phyloP scores from a whole-genome alignment of 2,888 invertebrate species.

The Nomada ruficornis region DNA sequence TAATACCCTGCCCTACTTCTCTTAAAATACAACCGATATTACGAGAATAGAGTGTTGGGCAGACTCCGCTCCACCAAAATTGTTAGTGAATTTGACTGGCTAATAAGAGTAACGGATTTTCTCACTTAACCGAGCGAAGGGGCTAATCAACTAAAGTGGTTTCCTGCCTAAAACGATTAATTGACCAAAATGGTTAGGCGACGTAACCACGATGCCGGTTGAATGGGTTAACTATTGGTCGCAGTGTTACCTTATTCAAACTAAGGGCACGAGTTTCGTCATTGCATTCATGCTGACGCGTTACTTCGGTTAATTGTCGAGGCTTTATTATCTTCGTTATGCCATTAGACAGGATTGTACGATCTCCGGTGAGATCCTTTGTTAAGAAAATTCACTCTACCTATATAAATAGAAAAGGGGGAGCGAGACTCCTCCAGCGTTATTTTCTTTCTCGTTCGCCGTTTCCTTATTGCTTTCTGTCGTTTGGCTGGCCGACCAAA shows the following conservation, averaged over 20 bases:
- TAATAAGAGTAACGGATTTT: constrained; percentile 48
- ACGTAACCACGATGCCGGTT: constrained; percentile 13
- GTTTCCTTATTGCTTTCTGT: too few species aligned
- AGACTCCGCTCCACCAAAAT: not conserved
- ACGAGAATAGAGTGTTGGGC: too few species aligned
- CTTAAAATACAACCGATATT: too few species aligned
- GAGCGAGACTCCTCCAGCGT: too few species aligned
- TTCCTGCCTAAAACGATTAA: constrained; percentile 47
- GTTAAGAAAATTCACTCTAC: not conserved
- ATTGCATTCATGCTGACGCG: not conserved
- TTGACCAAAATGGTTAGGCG: constrained; percentile 40
- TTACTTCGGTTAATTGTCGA: constrained; percentile 3
- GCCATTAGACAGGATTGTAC: not conserved
- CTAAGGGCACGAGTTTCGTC: not conserved
- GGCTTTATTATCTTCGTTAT: not conserved
- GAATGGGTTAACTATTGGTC: constrained; percentile 21
- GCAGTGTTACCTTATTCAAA: not conserved
- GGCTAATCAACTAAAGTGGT: constrained; percentile 39
- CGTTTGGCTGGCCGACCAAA: too few species aligned
- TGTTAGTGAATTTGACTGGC: constrained; percentile 8
- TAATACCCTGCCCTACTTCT: not conserved
- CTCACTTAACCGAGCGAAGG: constrained; percentile 43
- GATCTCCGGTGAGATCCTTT: too few species aligned
- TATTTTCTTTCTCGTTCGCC: too few species aligned
- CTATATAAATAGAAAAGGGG: not conserved